Evolutionary conservation across 2,888 invertebrate species (phyloP).

Genomic region (Leptopilina syphax): DNA sequence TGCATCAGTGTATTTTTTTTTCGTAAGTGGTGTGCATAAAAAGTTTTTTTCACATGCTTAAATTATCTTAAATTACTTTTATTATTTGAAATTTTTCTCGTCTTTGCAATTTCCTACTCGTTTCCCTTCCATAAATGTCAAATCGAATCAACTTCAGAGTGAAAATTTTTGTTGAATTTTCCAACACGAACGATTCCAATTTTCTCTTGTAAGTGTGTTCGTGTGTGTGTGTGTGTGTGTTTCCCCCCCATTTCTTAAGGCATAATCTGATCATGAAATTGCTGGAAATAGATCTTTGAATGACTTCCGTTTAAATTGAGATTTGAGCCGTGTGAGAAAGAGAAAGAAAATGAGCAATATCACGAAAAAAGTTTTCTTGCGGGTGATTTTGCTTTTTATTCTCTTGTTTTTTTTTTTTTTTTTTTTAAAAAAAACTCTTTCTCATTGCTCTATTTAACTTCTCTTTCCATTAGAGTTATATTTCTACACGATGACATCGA

Average conservation of each 20-base stretch:
- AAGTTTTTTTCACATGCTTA: background rate
- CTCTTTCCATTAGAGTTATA: background rate
- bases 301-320: conserved; percentile 20
- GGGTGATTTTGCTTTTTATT: background rate
- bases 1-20: background rate
- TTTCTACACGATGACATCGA: conserved; percentile 8
- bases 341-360: background rate
- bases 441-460: conserved; percentile 20
- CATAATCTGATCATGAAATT: background rate
- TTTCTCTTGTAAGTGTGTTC: background rate
- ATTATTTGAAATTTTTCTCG: too few species aligned
- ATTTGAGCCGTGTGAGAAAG: background rate
- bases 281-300: conserved; percentile 17
- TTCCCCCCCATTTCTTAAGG: background rate
- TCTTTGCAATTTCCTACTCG: too few species aligned
- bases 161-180: background rate
- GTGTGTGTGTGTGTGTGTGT: too few species aligned
- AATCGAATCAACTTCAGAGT: too few species aligned
- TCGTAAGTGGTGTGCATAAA: background rate
- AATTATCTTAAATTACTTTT: background rate
- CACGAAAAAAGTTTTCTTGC: background rate
- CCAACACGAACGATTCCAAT: background rate
- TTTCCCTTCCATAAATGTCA: too few species aligned
- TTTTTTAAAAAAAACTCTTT: background rate
- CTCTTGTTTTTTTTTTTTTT: background rate